Base-by-base conservation (phyloP, 1,140 invertebrate species). In the Platyscapa corneri region DNA sequence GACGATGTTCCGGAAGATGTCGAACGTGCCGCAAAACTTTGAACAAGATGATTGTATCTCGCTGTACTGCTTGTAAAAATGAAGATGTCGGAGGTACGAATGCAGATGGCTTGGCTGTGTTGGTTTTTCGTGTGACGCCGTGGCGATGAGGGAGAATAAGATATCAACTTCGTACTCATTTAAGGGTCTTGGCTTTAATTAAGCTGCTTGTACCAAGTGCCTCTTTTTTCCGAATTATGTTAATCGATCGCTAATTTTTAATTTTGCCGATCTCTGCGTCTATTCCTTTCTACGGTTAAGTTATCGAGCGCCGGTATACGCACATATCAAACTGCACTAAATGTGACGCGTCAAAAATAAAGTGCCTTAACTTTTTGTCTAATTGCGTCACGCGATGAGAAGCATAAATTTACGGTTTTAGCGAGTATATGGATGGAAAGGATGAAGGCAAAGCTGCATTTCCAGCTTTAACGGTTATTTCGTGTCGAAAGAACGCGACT, bases 1-100 rank as follows among this genome's bases (percentile, higher is more conserved):
- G 77, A 64, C 84, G 84, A 81, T 85, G 84, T 85, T 81, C 84
- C 84, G 84, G 84, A 85, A 85, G 84, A 85, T 85, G 84, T 85
- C 84, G 77, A 85, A 85, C 84, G 84, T 85, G 84, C 78, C 84
- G 78, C 67, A 78, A 80, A 85, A 80, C 84, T 81, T 85, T 85
- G 65, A 85, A 85, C 84, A 81, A 79, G 77, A 75, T 42, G 84
- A 85, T 85, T 75, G 53, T 81, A 85, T 85, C 77, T 74, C 78
- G n/a, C 42, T 30, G 20, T 6, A 37, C 32, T 0, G 42, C 76
- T 79, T 30, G 75, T 76, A 75, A 84, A 84, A 84, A 84, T 79
- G 39, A 49, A 84, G 64, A 72, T 79, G 74, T 84, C 30, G n/a
- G 70, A 42, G 32, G 60, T 30, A 23, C 72, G 37, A 64, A 78